phyloP scores from a whole-genome alignment of 2,888 invertebrate genomes.

The Eristalinus aeneus region DNA sequence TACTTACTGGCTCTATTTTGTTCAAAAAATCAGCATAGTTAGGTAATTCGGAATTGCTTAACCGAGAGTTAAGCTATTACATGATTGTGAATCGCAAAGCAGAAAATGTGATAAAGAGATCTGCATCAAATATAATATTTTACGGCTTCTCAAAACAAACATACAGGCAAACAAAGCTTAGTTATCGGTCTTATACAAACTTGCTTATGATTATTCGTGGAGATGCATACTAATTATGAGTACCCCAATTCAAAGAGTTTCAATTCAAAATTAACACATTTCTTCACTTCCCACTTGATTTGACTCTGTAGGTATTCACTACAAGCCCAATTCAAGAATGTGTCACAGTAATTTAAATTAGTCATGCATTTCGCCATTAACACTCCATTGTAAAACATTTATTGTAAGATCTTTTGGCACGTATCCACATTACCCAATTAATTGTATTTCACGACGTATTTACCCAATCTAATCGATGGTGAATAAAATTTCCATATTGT shows the following conservation, averaged over 20 bases:
- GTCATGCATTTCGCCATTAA: not conserved
- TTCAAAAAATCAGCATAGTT: no score
- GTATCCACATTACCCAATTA: slow-evolving; percentile 20
- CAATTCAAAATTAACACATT: not conserved
- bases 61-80: no score
- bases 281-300: not conserved
- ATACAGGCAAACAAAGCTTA: not conserved
- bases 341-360: not conserved
- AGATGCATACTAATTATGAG: not conserved
- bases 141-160: not conserved
- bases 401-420: not conserved
- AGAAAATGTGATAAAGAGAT: not conserved
- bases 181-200: not conserved
- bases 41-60: no score
- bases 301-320: not conserved
- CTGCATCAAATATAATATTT: not conserved
- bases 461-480: slow-evolving; percentile 7
- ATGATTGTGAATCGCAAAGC: no score
- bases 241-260: not conserved
- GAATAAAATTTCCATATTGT: slow-evolving; percentile 3
- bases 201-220: not conserved
- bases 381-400: not conserved
- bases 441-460: slow-evolving; percentile 7
- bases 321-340: not conserved
- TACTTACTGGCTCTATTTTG: no score